These are phyloP conservation scores for Labrus mixtus DNA, from an alignment of 2,113 vertebrate genomes.

Conservation along the genomic window DNA sequence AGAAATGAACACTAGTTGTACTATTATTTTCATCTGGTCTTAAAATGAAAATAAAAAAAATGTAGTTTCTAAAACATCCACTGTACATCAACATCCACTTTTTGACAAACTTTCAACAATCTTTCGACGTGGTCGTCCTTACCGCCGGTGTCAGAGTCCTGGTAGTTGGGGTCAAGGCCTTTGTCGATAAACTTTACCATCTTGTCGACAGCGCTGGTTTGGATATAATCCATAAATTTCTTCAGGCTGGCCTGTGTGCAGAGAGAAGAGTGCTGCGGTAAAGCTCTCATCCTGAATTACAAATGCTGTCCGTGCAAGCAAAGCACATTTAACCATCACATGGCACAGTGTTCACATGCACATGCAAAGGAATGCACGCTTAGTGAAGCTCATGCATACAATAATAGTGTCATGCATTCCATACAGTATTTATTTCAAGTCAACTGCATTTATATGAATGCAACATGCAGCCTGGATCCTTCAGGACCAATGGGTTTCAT, in stretches of 20 bases:
- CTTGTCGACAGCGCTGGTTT: constrained; percentile 90
- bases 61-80: too few species aligned
- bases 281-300: neutral
- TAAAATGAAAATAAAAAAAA: too few species aligned
- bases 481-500: neutral
- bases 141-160: constrained; percentile 92
- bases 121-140: constrained; percentile 19
- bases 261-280: constrained; percentile 8
- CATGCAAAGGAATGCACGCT: neutral
- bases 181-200: constrained; percentile 92
- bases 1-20: too few species aligned
- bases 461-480: constrained; percentile 6
- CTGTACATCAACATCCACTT: too few species aligned
- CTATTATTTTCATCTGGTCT: too few species aligned
- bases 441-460: neutral
- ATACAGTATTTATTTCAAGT: neutral
- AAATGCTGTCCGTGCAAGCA: neutral
- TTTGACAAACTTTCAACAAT: too few species aligned
- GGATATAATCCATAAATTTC: constrained; percentile 94
- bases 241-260: constrained; percentile 89
- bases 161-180: constrained; percentile 93
- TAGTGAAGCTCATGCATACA: neutral
- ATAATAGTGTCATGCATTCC: neutral
- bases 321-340: too few species aligned
- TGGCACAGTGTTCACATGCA: neutral